Percentiles rank a stretch among this genome's conserved stretches.
Conservation (phyloP, 2,113 vertebrate genomes). For the Thamnophis sirtalis region DNA sequence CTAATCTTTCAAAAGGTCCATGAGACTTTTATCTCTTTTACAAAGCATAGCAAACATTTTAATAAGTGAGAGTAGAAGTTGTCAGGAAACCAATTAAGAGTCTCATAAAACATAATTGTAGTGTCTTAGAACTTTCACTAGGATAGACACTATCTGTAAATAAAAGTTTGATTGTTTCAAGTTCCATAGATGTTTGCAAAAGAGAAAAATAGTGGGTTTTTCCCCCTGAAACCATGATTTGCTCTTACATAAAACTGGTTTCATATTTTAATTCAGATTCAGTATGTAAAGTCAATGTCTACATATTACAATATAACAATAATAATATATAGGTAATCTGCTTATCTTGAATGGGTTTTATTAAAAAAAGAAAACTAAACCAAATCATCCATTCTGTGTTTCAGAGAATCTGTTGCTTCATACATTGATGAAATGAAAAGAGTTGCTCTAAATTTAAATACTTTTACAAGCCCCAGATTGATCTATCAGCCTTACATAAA, state of each 20-base stretch:
- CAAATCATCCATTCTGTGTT: background rate
- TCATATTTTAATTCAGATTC: background rate
- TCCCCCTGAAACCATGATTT: background rate
- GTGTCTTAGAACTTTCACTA: background rate
- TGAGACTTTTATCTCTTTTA: background rate
- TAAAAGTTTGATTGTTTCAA: background rate
- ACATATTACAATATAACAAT: background rate
- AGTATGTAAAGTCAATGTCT: background rate
- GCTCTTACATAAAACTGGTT: background rate
- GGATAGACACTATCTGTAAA: background rate
- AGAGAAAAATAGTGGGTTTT: background rate
- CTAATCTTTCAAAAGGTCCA: background rate
- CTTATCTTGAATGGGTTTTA: background rate
- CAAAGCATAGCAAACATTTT: background rate
- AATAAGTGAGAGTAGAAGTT: background rate
- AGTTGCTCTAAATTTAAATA: background rate
- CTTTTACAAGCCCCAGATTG: background rate
- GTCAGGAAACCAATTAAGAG: background rate
- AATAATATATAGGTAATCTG: background rate
- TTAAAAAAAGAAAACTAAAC: background rate
- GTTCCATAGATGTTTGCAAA: background rate
- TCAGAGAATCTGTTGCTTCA: background rate
- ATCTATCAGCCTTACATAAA: background rate
- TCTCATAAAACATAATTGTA: background rate
- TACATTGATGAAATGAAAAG: background rate